Evolutionary conservation across 1,140 invertebrate genomes (phyloP).

Genomic region (Pogonomyrmex barbatus): DNA sequence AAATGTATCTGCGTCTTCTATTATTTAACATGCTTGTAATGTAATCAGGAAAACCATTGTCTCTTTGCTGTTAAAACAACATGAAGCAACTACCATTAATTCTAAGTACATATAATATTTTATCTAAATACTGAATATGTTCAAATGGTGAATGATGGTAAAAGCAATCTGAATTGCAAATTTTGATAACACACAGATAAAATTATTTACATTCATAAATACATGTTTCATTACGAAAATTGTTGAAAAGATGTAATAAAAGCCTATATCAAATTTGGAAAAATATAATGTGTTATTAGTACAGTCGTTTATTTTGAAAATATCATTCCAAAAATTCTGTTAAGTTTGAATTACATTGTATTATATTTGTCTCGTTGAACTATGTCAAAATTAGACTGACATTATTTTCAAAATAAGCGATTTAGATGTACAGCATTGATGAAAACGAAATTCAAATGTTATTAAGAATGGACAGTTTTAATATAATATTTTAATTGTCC

Average conservation of each 20-base stretch:
- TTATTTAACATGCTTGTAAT: constrained; percentile 28
- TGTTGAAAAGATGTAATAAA: constrained; percentile 26
- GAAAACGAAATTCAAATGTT: constrained; percentile 3
- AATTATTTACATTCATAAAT: constrained; percentile 33
- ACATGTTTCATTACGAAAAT: not conserved
- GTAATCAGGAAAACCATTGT: not conserved
- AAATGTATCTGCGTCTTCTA: constrained; percentile 21
- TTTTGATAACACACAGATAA: not conserved
- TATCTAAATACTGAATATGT: constrained; percentile 6
- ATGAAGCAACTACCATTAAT: constrained; percentile 1
- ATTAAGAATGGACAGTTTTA: not conserved
- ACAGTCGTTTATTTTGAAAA: not conserved
- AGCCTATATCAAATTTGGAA: not conserved
- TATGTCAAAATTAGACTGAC: constrained; percentile 9
- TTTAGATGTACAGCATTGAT: not conserved
- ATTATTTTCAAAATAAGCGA: not conserved
- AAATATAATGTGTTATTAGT: not conserved
- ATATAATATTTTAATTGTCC: not conserved
- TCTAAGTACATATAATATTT: constrained; percentile 27
- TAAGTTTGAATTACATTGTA: not conserved
- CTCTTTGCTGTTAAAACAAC: not conserved
- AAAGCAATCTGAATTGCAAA: constrained; percentile 34
- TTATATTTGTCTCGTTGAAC: constrained; percentile 5
- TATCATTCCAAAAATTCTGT: not conserved
- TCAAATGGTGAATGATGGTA: not conserved